These are phyloP conservation scores for Spinibarbus caldwelli DNA, from an alignment of 2,797 vertebrate species.

Conservation along the genomic window DNA sequence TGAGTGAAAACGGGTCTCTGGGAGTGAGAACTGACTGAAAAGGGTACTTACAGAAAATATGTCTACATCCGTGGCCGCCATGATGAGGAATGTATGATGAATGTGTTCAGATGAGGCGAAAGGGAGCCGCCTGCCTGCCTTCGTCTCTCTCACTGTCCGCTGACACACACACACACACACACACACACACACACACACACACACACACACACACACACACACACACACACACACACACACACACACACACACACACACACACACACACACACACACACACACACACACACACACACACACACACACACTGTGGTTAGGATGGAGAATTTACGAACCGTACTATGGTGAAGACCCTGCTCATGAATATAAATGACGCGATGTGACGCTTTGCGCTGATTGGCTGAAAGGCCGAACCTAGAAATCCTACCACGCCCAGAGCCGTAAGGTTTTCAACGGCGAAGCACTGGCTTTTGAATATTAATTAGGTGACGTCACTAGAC, in stretches of 20 bases:
- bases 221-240: background rate
- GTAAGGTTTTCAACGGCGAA: background rate
- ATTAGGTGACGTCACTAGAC: background rate
- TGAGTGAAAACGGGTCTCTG: too few relatives aligned
- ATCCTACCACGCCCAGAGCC: background rate
- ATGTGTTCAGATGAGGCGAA: conserved; percentile 64
- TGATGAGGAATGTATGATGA: conserved; percentile 75
- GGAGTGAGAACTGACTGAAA: background rate
- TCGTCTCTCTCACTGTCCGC: conserved; percentile 59
- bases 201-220: background rate
- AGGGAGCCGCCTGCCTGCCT: conserved; percentile 67
- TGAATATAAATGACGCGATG: background rate
- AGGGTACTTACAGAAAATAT: conserved; percentile 79
- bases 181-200: background rate
- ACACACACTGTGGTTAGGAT: background rate
- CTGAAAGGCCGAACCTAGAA: background rate
- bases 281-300: background rate
- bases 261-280: background rate
- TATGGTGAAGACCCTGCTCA: background rate
- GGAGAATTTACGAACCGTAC: background rate
- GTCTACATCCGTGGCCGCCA: conserved; percentile 86
- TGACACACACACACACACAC: background rate
- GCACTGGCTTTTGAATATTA: background rate
- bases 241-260: background rate
- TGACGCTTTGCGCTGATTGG: conserved; percentile 11